phyloP scores from a whole-genome alignment of 1,140 invertebrate species.

The Halictus rubicundus region DNA sequence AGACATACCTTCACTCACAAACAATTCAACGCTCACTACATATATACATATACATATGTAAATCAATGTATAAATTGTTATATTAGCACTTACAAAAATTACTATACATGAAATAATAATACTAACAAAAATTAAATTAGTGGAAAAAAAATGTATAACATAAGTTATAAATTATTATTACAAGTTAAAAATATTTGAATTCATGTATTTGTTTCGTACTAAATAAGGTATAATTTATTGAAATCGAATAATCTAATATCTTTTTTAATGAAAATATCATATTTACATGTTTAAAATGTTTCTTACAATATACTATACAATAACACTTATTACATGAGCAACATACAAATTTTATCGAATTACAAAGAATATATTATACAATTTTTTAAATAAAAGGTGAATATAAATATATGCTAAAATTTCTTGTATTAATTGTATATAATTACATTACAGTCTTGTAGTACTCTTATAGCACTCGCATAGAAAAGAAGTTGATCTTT shows the following conservation, averaged over 20 bases:
- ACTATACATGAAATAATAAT: no score
- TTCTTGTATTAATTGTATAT: constrained; percentile 17
- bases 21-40: no score
- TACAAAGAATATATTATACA: constrained; percentile 19
- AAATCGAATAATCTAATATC: not conserved
- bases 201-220: not conserved
- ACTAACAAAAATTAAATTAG: no score
- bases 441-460: constrained; percentile 18
- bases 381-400: not conserved
- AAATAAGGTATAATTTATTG: not conserved
- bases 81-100: no score
- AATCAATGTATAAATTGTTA: no score
- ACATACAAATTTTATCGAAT: constrained; percentile 11
- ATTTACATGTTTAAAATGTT: constrained; percentile 14
- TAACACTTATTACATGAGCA: not conserved
- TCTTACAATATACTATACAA: not conserved
- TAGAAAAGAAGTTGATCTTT: not conserved
- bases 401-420: constrained; percentile 6
- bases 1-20: no score
- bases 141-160: no score
- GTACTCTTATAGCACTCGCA: not conserved
- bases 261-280: not conserved
- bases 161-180: no score
- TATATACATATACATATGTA: no score
- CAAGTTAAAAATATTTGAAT: not conserved